Percentiles rank a stretch among this genome's conserved stretches.
These are phyloP conservation scores for Mus caroli DNA, from an alignment of 2,797 vertebrate genomes.

Conservation along the genomic window DNA sequence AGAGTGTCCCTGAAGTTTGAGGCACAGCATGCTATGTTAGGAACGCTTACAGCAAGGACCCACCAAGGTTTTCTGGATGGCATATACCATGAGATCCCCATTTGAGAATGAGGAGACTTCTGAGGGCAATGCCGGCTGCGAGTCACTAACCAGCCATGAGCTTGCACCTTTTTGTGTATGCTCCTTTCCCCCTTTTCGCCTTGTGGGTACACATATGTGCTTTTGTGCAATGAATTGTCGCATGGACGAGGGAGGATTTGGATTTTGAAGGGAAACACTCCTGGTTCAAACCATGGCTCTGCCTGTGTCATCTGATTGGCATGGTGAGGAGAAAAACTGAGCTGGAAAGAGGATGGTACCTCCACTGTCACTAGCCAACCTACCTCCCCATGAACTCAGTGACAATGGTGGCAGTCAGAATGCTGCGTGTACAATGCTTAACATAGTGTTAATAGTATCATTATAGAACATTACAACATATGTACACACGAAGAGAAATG, in stretches of 20 bases:
- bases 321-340: neutral
- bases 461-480: neutral
- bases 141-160: neutral
- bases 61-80: neutral
- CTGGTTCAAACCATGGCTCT: neutral
- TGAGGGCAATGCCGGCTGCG: neutral
- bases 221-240: neutral
- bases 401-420: neutral
- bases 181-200: neutral
- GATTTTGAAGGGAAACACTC: conserved; percentile 39
- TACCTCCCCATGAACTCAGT: neutral
- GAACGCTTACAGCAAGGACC: neutral
- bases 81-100: neutral
- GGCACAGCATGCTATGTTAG: neutral
- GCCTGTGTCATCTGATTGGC: neutral
- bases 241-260: neutral
- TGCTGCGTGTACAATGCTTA: neutral
- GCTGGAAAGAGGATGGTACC: neutral
- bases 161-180: neutral
- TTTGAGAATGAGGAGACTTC: neutral
- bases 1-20: neutral
- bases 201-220: neutral
- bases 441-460: neutral
- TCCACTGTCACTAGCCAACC: neutral
- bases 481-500: neutral